Evolutionary conservation across 1,140 invertebrate species (phyloP), one percentile per base, ranked within the genome.

Genomic region (Drosophila gunungcola): DNA sequence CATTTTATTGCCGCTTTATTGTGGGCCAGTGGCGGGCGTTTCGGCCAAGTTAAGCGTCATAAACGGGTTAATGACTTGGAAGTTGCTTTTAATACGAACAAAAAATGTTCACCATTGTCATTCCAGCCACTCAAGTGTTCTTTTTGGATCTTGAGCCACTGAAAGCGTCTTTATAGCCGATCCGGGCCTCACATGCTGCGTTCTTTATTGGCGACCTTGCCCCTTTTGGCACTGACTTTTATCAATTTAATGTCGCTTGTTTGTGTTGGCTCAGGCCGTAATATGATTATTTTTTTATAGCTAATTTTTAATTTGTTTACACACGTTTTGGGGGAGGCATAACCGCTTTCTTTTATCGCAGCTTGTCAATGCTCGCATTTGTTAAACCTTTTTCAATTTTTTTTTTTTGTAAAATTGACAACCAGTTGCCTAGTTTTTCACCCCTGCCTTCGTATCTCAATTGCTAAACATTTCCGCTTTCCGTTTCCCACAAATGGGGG

Each of bases 21-120:
- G 82, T 86, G 79, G 83, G 46, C 65, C 34, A 84, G 68, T 48
- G 81, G 62, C 53, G 53, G 32, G 27, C 36, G 76, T 83, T 89
- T 74, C 21, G 68, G 84, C 62, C 84, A 83, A 80, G 80, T 84
- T 89, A 72, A 78, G 84, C 84, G 80, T 51, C 80, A 89, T 89
- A 89, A 89, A 89, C 84, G 84, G 84, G 84, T 89, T 89, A 89
- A 89, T 89, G 84, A 89, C 84, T 89, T 84, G 84, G 84, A 89
- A 88, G 83, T 89, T 88, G 72, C 79, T 73, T 83, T 89, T 83
- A 89, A 88, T 89, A 86, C 80, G 67, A 60, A 55, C 68, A 57
- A 78, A 67, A 72, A 85, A 70, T 63, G 65, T 68, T 57, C 51
- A n/a, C 55, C 64, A 67, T 60, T 78, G 63, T 70, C 64, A 36